Conservation (phyloP, 35 echinoderm and acorn worm species). For the Anneissia japonica region DNA sequence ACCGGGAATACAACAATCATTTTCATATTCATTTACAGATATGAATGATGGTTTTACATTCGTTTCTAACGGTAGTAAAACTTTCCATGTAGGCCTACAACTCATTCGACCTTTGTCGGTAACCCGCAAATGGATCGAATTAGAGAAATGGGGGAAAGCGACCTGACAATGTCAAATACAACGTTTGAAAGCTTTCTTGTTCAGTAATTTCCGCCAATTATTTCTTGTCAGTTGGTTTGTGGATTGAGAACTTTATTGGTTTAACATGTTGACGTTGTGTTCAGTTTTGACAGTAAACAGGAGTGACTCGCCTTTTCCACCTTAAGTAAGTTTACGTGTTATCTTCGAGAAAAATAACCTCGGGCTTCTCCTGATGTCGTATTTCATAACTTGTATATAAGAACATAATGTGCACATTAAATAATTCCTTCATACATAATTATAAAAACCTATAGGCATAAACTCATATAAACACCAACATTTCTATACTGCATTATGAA, state of each 20-base stretch:
- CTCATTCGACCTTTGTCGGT: neutral
- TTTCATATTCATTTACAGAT: no score
- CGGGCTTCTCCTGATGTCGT: neutral
- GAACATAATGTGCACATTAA: no score
- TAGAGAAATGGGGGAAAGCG: neutral
- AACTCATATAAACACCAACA: no score
- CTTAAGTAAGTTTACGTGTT: neutral
- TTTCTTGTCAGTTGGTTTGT: neutral
- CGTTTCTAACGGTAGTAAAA: neutral
- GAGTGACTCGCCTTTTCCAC: neutral
- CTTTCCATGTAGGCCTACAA: neutral
- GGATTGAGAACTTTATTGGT: neutral
- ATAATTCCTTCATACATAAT: no score
- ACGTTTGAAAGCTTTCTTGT: constrained; percentile 1
- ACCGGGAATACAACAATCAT: no score
- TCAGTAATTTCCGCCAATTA: neutral
- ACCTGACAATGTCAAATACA: neutral
- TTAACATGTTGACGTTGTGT: neutral
- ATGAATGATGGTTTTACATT: no score
- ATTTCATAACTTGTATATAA: no score
- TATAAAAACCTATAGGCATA: no score
- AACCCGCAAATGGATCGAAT: neutral
- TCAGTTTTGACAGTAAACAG: neutral
- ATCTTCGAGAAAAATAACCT: neutral
- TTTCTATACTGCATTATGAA: no score